A percentile compares a stretch with the other conserved stretches of the same genome.
phyloP scores from a whole-genome alignment of 2,888 invertebrate species.

The Erebia palarica region DNA sequence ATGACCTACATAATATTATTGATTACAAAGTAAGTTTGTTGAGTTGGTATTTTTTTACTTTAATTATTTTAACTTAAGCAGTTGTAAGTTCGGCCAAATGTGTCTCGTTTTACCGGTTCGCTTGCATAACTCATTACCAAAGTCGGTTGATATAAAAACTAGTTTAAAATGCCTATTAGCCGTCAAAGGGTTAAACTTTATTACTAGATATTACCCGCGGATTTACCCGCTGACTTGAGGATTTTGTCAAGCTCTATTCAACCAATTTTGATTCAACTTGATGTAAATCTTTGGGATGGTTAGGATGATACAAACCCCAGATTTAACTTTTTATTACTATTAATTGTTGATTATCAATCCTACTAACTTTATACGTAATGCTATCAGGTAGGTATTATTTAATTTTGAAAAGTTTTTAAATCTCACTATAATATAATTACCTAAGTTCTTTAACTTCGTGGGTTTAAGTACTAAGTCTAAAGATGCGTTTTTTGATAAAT shows the following conservation, averaged over 20 bases:
- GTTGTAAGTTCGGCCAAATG: not conserved
- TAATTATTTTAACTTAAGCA: not conserved
- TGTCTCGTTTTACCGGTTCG: slow-evolving; percentile 13
- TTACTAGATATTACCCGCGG: not conserved
- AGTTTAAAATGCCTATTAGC: slow-evolving; percentile 11
- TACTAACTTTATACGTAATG: too few species aligned
- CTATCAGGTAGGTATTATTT: too few species aligned
- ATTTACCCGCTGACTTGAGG: not conserved
- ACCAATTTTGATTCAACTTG: not conserved
- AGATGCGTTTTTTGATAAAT: not conserved
- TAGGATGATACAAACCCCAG: too few species aligned
- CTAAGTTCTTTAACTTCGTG: too few species aligned
- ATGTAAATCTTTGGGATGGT: not conserved
- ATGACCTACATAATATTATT: not conserved
- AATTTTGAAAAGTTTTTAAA: too few species aligned
- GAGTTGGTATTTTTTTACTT: not conserved
- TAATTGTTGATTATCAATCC: too few species aligned
- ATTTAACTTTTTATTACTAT: too few species aligned
- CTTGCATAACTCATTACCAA: slow-evolving; percentile 3
- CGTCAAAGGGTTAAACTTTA: not conserved
- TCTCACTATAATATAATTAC: too few species aligned
- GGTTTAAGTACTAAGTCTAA: not conserved
- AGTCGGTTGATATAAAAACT: not conserved
- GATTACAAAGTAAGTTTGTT: not conserved
- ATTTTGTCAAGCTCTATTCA: not conserved